phyloP scores from a whole-genome alignment of 2,888 invertebrate species.

The Tenthredo mesomela region DNA sequence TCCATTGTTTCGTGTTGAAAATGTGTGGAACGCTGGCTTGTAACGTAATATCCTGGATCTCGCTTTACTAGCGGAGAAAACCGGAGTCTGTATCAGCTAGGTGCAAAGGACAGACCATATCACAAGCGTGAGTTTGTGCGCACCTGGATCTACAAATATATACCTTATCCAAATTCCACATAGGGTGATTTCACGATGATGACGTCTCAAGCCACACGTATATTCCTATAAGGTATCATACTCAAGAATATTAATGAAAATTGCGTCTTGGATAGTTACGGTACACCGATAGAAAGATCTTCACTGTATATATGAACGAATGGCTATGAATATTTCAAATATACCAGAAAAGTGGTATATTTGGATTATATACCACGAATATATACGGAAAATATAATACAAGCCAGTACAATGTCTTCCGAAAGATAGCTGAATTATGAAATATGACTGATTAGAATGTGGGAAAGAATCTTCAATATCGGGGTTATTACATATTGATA shows the following conservation, averaged over 20 bases:
- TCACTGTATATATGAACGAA: neutral
- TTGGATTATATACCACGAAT: too few relatives aligned
- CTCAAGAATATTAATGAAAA: neutral
- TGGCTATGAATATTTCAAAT: too few relatives aligned
- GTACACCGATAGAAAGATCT: neutral
- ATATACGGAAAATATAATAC: neutral
- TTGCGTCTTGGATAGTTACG: neutral
- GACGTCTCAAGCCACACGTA: neutral
- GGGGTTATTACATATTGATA: neutral
- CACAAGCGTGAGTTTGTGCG: slow-evolving; percentile 1
- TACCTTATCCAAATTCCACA: neutral
- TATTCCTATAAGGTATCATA: neutral
- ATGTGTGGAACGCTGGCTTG: slow-evolving; percentile 42
- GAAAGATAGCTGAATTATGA: neutral
- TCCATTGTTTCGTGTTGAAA: slow-evolving; percentile 45
- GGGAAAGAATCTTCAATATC: neutral
- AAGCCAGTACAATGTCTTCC: neutral
- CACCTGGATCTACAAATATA: neutral
- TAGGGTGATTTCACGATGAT: neutral
- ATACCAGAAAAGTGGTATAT: neutral
- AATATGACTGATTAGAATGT: neutral
- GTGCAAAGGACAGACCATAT: slow-evolving; percentile 20
- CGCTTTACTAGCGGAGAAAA: slow-evolving; percentile 25
- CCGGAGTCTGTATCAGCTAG: neutral
- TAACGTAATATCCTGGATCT: slow-evolving; percentile 40